Evolutionary conservation across 1,140 invertebrate genomes (phyloP), one percentile per base, ranked within the genome.

Genomic region (Portunus trituberculatus): DNA sequence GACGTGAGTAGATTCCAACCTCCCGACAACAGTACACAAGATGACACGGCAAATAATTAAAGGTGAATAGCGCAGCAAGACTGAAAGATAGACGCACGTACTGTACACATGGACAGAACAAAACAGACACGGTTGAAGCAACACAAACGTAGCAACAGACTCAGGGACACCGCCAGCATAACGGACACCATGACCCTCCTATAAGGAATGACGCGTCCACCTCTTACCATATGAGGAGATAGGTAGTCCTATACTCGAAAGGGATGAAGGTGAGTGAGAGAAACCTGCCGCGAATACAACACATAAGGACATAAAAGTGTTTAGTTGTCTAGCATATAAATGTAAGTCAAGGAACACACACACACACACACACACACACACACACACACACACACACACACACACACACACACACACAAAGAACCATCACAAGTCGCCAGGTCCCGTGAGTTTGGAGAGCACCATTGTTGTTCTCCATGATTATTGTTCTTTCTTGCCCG

Each of bases 401-500:
- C 67, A 76, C 67, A 76, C 67, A 76, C 67, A 76, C 67, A 76
- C 67, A 76, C 67, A 76, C 67, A 76, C n/a, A n/a, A 25, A n/a
- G 67, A 76, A n/a, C 67, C 6, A 76, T 76, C 20, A 76, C 20
- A 76, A 76, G n/a, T 76, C 67, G 67, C 67, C 67, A 76, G 67
- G 67, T n/a, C 20, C 67, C 67, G 52, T 59, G 52, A 16, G 52
- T 59, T 12, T 59, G 20, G 67, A 1, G 67, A 20, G 25, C n/a
- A 76, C n/a, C 25, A 76, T 76, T 76, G 67, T 76, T 76, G 67
- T 76, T 25, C 67, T 76, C 67, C n/a, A 76, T 76, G 67, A 76
- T 76, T 76, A 76, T 76, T n/a, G 67, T 76, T 76, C 67, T 76
- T 76, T 76, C 67, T 76, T 76, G 67, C n/a, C 67, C 16, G 67